phyloP scores from a whole-genome alignment of 30 jellyfish, hydroid and myxozoan species.

The Rhopilema esculentum region DNA sequence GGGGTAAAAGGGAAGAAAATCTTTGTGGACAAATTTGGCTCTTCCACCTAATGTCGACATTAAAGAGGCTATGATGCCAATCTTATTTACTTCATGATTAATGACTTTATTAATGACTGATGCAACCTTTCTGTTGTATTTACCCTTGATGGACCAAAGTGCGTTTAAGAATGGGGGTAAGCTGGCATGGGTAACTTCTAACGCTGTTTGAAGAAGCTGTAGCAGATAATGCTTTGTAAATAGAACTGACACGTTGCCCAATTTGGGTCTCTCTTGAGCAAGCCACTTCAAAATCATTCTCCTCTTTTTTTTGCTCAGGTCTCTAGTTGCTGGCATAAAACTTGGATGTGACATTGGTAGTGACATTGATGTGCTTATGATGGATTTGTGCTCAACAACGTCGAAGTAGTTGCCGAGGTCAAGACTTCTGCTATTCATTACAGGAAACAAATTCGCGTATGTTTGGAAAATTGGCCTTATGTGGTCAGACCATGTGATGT shows the following conservation, averaged over 20 bases:
- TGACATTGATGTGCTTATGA: slow-evolving; percentile 14
- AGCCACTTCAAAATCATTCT: slow-evolving; percentile 52
- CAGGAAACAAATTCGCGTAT: slow-evolving; percentile 61
- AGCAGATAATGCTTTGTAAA: slow-evolving; percentile 35
- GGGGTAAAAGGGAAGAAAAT: slow-evolving; percentile 36
- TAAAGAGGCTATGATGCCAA: slow-evolving; percentile 4
- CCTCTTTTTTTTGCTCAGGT: slow-evolving; percentile 27
- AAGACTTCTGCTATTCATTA: slow-evolving; percentile 48
- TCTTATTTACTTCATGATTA: slow-evolving; percentile 10
- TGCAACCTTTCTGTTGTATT: slow-evolving; percentile 9
- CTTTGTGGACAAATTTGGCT: slow-evolving; percentile 37
- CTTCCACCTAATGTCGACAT: slow-evolving; percentile 30
- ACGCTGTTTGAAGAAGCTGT: slow-evolving; percentile 34
- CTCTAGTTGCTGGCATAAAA: slow-evolving; percentile 68
- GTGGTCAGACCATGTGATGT: slow-evolving; percentile 52
- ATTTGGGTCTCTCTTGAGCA: slow-evolving; percentile 25
- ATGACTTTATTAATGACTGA: neutral
- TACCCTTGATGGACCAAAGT: slow-evolving; percentile 42
- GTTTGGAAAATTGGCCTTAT: slow-evolving; percentile 40
- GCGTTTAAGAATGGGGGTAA: slow-evolving; percentile 39
- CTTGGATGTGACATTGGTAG: slow-evolving; percentile 66
- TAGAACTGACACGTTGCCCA: slow-evolving; percentile 39
- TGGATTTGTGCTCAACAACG: slow-evolving; percentile 58
- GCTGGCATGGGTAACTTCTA: slow-evolving; percentile 51
- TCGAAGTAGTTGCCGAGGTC: slow-evolving; percentile 58